phyloP scores from a whole-genome alignment of 64 coral and sea anemone species.

The Orbicella faveolata region DNA sequence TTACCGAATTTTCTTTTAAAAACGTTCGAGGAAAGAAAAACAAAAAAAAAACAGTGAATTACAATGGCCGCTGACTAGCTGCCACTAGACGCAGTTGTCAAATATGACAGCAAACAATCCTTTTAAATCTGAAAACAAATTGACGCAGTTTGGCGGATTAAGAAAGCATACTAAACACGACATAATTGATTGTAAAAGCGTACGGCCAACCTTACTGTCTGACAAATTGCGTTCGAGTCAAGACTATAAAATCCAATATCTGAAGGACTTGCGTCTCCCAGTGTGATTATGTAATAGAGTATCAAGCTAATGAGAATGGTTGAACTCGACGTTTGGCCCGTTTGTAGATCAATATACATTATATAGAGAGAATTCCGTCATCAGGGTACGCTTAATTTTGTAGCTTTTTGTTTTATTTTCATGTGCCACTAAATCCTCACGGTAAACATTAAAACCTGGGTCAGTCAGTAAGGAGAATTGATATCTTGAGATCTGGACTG shows the following conservation, averaged over 20 bases:
- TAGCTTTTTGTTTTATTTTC: no score
- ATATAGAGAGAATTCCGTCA: no score
- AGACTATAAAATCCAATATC: conserved; percentile 21
- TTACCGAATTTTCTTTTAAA: no score
- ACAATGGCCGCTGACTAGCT: no score
- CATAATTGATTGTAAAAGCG: neutral
- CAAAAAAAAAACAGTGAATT: no score
- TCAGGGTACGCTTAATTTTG: no score
- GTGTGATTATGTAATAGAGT: neutral
- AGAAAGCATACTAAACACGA: neutral
- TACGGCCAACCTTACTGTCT: neutral
- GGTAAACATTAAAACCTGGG: no score
- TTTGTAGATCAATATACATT: no score
- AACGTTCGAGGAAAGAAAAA: no score
- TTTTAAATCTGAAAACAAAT: neutral
- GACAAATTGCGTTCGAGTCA: neutral
- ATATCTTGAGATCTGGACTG: neutral
- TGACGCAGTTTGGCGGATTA: conserved; percentile 16
- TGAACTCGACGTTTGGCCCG: neutral
- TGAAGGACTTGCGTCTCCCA: neutral
- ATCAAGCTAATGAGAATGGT: neutral
- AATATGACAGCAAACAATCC: neutral
- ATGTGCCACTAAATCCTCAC: no score
- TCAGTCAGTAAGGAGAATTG: no score
- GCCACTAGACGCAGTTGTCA: no score